These are phyloP conservation scores for Catharus fuscescens DNA, from an alignment of 2,113 vertebrate genomes.

Conservation along the genomic window DNA sequence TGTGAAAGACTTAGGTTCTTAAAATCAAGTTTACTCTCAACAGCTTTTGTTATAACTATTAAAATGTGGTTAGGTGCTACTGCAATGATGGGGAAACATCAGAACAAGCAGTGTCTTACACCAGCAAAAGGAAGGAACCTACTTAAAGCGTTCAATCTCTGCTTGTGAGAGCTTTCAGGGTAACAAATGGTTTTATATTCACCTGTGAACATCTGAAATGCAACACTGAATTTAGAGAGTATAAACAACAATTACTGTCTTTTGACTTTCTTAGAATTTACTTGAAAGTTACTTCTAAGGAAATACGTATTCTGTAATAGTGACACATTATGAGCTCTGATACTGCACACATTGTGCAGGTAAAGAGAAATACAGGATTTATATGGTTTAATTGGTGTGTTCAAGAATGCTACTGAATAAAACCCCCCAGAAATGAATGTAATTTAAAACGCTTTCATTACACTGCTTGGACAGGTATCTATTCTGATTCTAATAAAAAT, in stretches of 20 bases:
- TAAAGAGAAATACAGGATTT: background rate
- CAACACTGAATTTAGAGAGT: background rate
- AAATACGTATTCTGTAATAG: background rate
- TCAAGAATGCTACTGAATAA: background rate
- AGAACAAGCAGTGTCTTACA: background rate
- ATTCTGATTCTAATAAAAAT: background rate
- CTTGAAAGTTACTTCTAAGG: background rate
- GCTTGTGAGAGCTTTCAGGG: background rate
- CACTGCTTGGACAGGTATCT: background rate
- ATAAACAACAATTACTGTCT: background rate
- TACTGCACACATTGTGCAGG: background rate
- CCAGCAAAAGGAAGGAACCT: background rate
- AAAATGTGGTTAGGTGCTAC: background rate
- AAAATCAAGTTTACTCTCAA: background rate
- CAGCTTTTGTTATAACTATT: background rate
- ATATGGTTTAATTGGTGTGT: background rate
- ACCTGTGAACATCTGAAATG: background rate
- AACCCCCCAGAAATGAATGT: accelerated
- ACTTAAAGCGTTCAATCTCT: background rate
- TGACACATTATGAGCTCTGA: background rate
- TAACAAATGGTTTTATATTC: background rate
- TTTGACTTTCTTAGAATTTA: background rate
- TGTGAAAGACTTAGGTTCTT: background rate
- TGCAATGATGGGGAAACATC: background rate
- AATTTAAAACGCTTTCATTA: background rate